phyloP scores from a whole-genome alignment of 2,113 vertebrate genomes.

The Edolisoma coerulescens region DNA sequence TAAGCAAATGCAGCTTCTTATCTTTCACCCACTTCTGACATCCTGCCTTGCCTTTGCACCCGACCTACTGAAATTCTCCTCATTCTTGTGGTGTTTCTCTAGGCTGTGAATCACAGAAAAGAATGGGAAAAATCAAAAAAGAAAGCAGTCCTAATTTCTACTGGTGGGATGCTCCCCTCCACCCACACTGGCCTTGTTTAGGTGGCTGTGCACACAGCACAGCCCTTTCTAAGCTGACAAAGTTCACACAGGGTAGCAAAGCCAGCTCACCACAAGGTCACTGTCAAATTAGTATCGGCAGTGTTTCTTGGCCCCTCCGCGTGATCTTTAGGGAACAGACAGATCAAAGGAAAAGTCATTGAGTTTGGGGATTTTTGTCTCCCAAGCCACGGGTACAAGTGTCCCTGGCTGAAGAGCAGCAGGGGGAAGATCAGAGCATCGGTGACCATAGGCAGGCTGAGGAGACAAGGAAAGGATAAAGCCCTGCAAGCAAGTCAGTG shows the following conservation, averaged over 20 bases:
- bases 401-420: not conserved
- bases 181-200: not conserved
- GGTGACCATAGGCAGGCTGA: rapidly evolving
- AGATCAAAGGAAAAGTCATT: not conserved
- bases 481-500: rapidly evolving
- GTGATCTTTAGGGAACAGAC: not conserved
- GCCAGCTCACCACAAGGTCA: not conserved
- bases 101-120: not conserved
- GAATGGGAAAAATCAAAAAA: conserved; percentile 34
- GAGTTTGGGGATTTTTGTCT: not conserved
- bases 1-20: not conserved
- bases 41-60: not conserved
- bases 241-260: not conserved
- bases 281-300: not conserved
- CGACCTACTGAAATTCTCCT: not conserved
- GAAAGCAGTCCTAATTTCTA: not conserved
- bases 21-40: not conserved
- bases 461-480: not conserved
- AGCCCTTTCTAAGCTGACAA: not conserved
- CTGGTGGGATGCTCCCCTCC: not conserved
- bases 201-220: not conserved
- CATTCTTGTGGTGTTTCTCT: conserved; percentile 20
- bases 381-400: not conserved
- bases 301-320: rapidly evolving
- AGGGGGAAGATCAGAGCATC: rapidly evolving